Evolutionary conservation across 1,140 invertebrate species (phyloP).

Genomic region (Lasioglossum albipes): DNA sequence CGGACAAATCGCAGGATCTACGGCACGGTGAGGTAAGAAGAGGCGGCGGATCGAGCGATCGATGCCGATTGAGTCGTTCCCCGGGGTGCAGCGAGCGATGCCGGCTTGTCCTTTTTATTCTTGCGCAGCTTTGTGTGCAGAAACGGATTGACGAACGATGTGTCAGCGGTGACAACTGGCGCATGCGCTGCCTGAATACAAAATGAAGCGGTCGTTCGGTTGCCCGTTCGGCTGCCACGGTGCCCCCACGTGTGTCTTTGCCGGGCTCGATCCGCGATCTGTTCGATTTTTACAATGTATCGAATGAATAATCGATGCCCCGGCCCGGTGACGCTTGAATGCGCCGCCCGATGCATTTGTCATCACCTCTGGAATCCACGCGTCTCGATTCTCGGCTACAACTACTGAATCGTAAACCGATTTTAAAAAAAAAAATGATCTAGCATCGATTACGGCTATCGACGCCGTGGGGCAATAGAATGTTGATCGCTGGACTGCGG

Average conservation of each 20-base stretch:
- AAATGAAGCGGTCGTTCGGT: conserved; percentile 72
- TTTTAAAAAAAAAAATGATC: not conserved
- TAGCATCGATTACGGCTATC: not conserved
- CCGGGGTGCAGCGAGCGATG: conserved; percentile 53
- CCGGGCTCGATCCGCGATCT: conserved; percentile 23
- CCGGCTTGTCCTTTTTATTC: conserved; percentile 69
- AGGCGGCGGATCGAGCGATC: conserved; percentile 61
- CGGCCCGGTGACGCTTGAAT: conserved; percentile 25
- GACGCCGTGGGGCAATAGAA: not conserved
- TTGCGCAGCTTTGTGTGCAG: conserved; percentile 72
- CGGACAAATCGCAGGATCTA: not conserved
- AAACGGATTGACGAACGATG: conserved; percentile 79
- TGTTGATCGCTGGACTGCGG: no score
- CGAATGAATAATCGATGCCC: conserved; percentile 52
- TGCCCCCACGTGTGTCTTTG: conserved; percentile 40
- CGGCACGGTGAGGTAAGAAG: conserved; percentile 40
- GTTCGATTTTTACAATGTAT: conserved; percentile 38
- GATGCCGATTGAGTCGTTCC: conserved; percentile 76
- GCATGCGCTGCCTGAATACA: conserved; percentile 78
- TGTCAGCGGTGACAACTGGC: conserved; percentile 81
- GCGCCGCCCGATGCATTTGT: conserved; percentile 30
- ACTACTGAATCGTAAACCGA: not conserved
- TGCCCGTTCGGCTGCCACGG: conserved; percentile 38
- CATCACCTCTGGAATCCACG: conserved; percentile 28
- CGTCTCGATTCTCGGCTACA: not conserved